phyloP scores from a whole-genome alignment of 2,113 vertebrate species.

The Campylorhamphus procurvoides region DNA sequence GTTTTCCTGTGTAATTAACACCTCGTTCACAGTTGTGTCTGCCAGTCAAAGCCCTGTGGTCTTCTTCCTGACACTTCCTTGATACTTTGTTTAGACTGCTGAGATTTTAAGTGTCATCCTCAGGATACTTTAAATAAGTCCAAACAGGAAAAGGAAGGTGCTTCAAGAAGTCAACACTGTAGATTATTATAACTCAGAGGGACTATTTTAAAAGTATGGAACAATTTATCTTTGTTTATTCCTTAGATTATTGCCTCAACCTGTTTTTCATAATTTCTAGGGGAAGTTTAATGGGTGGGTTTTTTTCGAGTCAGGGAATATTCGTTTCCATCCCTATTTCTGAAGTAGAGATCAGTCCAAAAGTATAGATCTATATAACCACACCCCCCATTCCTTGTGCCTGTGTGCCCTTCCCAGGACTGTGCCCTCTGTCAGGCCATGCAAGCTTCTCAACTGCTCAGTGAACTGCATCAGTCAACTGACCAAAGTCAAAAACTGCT shows the following conservation, averaged over 20 bases:
- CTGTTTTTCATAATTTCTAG: not conserved
- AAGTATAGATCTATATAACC: not conserved
- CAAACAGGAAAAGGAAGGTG: slow-evolving; percentile 50
- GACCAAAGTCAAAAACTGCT: not conserved
- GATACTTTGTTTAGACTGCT: slow-evolving; percentile 68
- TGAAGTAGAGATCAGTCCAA: not conserved
- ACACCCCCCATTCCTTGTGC: not conserved
- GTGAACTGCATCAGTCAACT: not conserved
- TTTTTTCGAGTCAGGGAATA: not conserved
- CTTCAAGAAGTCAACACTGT: slow-evolving; percentile 43
- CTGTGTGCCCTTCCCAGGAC: fast-evolving
- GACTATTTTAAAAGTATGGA: slow-evolving; percentile 13
- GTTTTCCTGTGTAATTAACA: slow-evolving; percentile 80
- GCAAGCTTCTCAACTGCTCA: not conserved
- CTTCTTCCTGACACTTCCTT: slow-evolving; percentile 68
- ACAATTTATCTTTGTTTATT: slow-evolving; percentile 16
- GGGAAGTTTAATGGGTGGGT: not conserved
- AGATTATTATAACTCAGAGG: not conserved
- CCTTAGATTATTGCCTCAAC: not conserved
- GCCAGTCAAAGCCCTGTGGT: slow-evolving; percentile 66
- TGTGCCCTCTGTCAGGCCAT: not conserved
- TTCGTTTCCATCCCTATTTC: not conserved
- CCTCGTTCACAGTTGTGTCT: slow-evolving; percentile 71
- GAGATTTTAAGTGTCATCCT: slow-evolving; percentile 47
- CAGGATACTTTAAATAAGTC: slow-evolving; percentile 39